Evolutionary conservation across 2,888 invertebrate species (phyloP), one percentile per base, ranked within the genome.

Genomic region (Bhutanitis thaidina): DNA sequence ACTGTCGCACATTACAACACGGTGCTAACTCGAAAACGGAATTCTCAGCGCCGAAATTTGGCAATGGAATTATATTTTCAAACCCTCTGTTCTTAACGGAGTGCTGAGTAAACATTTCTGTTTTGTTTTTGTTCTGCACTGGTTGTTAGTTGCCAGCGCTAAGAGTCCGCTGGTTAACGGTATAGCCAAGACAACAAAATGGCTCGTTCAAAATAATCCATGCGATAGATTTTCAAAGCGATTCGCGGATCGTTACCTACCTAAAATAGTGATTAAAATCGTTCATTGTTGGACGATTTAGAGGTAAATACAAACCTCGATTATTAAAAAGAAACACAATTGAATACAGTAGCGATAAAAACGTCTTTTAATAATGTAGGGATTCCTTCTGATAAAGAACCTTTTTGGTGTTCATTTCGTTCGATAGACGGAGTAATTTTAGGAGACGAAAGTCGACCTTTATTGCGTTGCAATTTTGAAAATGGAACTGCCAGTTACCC

Each of bases 381-480:
- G 12, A 34, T 34, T 12, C 34, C 10, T 13, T 34, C 3, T 34
- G n/a, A 34, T 34, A 34, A 37, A 20, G 9, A 37, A n/a, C n/a
- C 10, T 2, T 20, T 27, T 37, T 7, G 20, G n/a, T 37, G 16
- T 20, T 20, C 37, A 37, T 37, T 27, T 29, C 14, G 9, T 29
- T 40, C 3, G 40, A 0, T 7, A 16, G 47, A 53, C 34, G 51
- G 37, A 37, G 12, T 36, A 34, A 54, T 53, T 49, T 55, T 43
- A 53, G 48, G 43, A 51, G 44, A 54, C 56, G 52, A 52, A 55
- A 54, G 52, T 52, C 44, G 52, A 60, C 65, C 64, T 69, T 75
- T 71, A 74, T 73, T 60, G 70, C 65, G 62, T 69, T 70, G 80
- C 77, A 80, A 81, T 80, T 81, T 79, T 71, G 64, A 72, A 77